These are phyloP conservation scores for Arge pagana DNA, from an alignment of 2,888 invertebrate species.

Conservation along the genomic window DNA sequence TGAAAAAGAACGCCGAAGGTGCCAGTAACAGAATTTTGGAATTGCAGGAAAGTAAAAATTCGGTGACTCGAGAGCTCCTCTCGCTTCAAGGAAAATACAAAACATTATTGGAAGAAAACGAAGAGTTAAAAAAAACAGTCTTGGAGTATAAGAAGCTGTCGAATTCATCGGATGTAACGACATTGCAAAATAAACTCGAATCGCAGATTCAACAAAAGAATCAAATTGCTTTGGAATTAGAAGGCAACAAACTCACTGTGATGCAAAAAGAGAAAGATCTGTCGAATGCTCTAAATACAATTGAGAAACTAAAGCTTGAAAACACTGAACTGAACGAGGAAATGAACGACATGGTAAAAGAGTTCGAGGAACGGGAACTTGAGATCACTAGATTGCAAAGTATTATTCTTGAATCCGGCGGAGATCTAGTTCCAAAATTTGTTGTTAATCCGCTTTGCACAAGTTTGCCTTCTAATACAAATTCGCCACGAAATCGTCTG, in stretches of 20 bases:
- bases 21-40: constrained; percentile 48
- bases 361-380: constrained; percentile 58
- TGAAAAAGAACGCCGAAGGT: constrained; percentile 51
- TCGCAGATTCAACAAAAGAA: constrained; percentile 40
- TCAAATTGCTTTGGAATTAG: constrained; percentile 55
- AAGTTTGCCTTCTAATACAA: no score
- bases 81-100: constrained; percentile 37
- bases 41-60: constrained; percentile 42
- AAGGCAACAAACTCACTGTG: constrained; percentile 54
- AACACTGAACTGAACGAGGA: constrained; percentile 51
- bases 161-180: constrained; percentile 24
- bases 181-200: constrained; percentile 39
- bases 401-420: no score
- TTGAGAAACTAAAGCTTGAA: constrained; percentile 58
- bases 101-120: constrained; percentile 36
- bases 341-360: constrained; percentile 61
- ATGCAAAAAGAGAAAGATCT: constrained; percentile 52
- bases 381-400: no score
- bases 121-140: constrained; percentile 28
- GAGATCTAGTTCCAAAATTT: no score
- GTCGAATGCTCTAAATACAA: constrained; percentile 47
- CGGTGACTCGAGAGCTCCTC: constrained; percentile 37
- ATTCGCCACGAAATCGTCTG: neutral
- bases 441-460: no score
- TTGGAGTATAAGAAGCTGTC: constrained; percentile 26